Percentiles rank a stretch among this genome's conserved stretches.
phyloP scores from a whole-genome alignment of 2,113 vertebrate genomes.

The Prunella fulvescens region DNA sequence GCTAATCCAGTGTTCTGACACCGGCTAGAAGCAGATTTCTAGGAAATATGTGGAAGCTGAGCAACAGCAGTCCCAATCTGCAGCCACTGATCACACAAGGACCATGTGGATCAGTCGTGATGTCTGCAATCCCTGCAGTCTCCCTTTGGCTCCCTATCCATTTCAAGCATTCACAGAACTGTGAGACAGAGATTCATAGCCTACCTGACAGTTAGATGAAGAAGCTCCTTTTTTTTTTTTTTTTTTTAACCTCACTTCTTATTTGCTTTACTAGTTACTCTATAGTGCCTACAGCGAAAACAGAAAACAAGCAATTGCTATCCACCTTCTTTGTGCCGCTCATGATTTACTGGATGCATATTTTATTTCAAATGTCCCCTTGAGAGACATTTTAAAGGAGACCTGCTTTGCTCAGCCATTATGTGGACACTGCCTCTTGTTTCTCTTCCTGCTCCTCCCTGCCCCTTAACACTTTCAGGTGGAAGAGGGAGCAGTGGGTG shows the following conservation, averaged over 20 bases:
- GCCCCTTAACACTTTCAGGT: neutral
- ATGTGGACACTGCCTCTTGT: neutral
- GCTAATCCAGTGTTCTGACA: neutral
- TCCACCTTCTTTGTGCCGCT: neutral
- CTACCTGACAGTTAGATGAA: neutral
- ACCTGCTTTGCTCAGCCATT: neutral
- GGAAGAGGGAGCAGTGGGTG: neutral
- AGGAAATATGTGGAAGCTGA: neutral
- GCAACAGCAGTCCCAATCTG: neutral
- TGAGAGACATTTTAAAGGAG: neutral
- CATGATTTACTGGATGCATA: neutral
- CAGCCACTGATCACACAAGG: fast-evolving
- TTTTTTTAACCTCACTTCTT: neutral
- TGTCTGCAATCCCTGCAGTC: neutral
- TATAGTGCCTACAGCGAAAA: neutral
- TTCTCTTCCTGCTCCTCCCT: neutral
- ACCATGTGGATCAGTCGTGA: fast-evolving
- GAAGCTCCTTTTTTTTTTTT: neutral
- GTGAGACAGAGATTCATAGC: neutral
- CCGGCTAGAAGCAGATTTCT: neutral
- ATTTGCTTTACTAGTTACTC: neutral
- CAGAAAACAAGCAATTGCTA: fast-evolving
- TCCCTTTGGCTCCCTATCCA: neutral
- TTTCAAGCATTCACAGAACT: neutral
- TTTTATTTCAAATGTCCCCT: neutral